phyloP scores from a whole-genome alignment of 2,888 invertebrate genomes.

The Resseliella maxima region DNA sequence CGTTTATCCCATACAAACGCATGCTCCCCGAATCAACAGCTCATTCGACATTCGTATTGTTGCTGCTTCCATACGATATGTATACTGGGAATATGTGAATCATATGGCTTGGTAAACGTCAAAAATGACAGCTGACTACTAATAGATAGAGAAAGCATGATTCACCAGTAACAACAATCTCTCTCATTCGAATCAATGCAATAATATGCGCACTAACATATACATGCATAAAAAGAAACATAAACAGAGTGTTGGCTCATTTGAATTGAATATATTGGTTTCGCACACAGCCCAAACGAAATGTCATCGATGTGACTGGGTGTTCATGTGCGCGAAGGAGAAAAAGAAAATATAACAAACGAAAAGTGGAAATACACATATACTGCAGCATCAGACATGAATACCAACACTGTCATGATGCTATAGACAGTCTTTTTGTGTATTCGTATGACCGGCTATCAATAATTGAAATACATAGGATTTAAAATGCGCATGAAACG shows the following conservation, averaged over 20 bases:
- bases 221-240: neutral
- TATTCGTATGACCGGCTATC: conserved; percentile 2
- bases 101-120: neutral
- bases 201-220: neutral
- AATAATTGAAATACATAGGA: neutral
- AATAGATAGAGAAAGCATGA: neutral
- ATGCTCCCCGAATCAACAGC: conserved; percentile 48
- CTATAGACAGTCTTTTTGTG: neutral
- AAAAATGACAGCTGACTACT: conserved; percentile 43
- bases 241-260: conserved; percentile 25
- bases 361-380: neutral
- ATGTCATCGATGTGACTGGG: no score
- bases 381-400: neutral
- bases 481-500: conserved; percentile 43
- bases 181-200: neutral
- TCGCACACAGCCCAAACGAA: neutral
- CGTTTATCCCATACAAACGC: conserved; percentile 36
- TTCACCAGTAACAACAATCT: neutral
- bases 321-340: no score
- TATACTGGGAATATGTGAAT: neutral
- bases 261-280: neutral
- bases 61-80: neutral
- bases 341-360: no score
- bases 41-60: neutral
- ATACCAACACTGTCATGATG: neutral